Conservation (phyloP, 1,140 invertebrate species). For the Euborellia annulipes region DNA sequence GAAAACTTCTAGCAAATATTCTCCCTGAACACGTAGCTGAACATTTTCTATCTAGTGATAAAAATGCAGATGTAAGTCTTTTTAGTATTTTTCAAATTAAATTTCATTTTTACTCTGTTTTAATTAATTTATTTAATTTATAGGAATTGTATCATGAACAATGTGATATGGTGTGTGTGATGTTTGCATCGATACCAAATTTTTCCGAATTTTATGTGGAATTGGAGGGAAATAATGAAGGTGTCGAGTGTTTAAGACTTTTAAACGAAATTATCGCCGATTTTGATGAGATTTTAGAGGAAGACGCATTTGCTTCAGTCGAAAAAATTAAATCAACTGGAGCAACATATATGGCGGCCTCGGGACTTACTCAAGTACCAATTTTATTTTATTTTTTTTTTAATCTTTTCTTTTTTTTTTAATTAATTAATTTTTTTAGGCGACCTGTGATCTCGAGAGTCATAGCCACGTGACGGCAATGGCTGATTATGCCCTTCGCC, state of each 20-base stretch:
- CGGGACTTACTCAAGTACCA: constrained; percentile 37
- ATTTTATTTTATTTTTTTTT: no score
- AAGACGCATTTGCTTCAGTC: constrained; percentile 74
- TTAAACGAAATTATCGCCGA: constrained; percentile 96
- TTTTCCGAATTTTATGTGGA: constrained; percentile 96
- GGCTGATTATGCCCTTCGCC: constrained; percentile 78
- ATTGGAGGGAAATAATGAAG: constrained; percentile 85
- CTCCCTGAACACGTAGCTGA: constrained; percentile 86
- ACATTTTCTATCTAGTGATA: constrained; percentile 74
- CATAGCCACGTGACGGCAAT: constrained; percentile 70
- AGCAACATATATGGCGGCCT: constrained; percentile 92
- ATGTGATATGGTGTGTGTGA: constrained; percentile 85
- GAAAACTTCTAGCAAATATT: constrained; percentile 86
- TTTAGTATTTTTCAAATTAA: constrained; percentile 6
- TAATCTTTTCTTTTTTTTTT: no score
- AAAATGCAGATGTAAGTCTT: constrained; percentile 58
- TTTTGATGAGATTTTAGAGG: constrained; percentile 80
- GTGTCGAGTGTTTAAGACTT: constrained; percentile 82
- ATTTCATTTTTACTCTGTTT: constrained; percentile 1
- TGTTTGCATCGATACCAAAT: constrained; percentile 93
- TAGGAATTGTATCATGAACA: constrained; percentile 92
- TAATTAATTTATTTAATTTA: constrained; percentile 12
- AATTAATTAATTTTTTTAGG: constrained; percentile 17
- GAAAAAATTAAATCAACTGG: constrained; percentile 97
- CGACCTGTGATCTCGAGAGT: constrained; percentile 58